Conservation (phyloP, 2,113 vertebrate species). For the Eulemur macaco region DNA sequence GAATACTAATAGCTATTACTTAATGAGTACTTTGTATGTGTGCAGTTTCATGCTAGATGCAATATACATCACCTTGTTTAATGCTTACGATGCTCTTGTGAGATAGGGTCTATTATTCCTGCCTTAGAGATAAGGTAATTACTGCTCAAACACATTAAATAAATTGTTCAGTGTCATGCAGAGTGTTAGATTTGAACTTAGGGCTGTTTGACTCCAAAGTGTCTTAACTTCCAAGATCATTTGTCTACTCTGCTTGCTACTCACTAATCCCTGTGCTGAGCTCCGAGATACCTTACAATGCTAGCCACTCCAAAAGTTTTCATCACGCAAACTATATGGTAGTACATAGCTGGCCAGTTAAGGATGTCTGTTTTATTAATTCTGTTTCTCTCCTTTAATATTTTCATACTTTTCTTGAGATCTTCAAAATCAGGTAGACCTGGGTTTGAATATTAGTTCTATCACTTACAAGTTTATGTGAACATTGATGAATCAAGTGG, state of each 20-base stretch:
- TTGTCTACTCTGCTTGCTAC: neutral
- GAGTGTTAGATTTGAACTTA: conserved; percentile 11
- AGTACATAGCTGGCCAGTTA: neutral
- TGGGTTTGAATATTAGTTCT: neutral
- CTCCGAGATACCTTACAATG: neutral
- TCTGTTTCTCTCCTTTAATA: neutral
- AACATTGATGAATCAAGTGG: neutral
- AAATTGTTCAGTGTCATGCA: neutral
- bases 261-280: neutral
- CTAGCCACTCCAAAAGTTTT: neutral
- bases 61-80: conserved; percentile 18
- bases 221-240: neutral
- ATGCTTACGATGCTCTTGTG: neutral
- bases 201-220: neutral
- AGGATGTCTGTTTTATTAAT: neutral
- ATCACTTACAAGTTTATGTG: neutral
- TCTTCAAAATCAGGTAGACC: neutral
- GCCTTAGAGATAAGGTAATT: conserved; percentile 36
- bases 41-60: neutral
- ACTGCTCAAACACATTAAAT: neutral
- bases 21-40: neutral
- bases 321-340: neutral
- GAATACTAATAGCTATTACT: conserved; percentile 21
- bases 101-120: conserved; percentile 36
- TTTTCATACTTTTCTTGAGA: neutral